Evolutionary conservation across 1,140 invertebrate species (phyloP).

Genomic region (Schlechtendalia chinensis): DNA sequence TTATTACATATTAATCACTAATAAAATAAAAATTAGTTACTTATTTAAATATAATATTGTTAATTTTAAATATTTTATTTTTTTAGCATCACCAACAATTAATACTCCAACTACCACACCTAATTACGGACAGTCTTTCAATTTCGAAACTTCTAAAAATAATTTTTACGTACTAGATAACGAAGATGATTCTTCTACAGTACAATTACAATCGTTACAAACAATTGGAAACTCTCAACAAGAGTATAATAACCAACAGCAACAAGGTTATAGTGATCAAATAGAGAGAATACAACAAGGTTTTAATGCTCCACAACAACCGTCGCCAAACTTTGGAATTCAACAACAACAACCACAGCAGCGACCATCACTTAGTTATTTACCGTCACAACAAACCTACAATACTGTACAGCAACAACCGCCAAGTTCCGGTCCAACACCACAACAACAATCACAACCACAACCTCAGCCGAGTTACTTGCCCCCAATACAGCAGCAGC

Average conservation of each 20-base stretch:
- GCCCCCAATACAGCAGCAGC: not conserved
- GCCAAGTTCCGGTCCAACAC: not conserved
- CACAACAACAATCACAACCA: slow-evolving; percentile 12
- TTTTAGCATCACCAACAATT: slow-evolving; percentile 5
- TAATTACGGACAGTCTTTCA: not conserved
- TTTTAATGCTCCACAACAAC: not conserved
- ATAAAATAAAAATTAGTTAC: not conserved
- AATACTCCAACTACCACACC: slow-evolving; percentile 4
- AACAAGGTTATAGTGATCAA: not conserved
- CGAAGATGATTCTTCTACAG: not conserved
- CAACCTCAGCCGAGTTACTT: not conserved
- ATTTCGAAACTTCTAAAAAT: slow-evolving; percentile 2
- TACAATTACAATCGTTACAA: slow-evolving; percentile 1
- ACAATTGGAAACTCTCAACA: slow-evolving; percentile 18
- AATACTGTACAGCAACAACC: not conserved
- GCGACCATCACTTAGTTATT: not conserved
- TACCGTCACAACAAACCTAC: not conserved
- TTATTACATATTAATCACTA: not conserved
- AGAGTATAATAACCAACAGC: not conserved
- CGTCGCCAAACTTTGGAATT: not conserved
- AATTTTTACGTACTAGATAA: not conserved
- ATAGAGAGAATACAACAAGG: not conserved
- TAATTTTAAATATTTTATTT: not conserved
- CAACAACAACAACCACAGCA: not conserved
- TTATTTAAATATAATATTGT: not conserved